These are phyloP conservation scores for Cyclargus thomasi DNA, from an alignment of 1,140 invertebrate species.

Conservation along the genomic window DNA sequence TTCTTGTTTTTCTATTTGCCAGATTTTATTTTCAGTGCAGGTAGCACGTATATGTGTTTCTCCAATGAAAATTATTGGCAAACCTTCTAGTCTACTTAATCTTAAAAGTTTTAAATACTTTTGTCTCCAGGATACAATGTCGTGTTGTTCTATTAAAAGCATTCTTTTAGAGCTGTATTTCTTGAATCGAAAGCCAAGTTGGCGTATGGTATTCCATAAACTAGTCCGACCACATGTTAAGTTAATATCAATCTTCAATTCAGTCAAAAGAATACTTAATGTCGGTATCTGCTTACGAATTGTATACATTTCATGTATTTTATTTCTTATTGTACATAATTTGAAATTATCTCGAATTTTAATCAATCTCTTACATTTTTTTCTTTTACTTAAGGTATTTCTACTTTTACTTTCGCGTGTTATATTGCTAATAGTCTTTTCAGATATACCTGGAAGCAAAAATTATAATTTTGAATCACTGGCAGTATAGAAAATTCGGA, in stretches of 20 bases:
- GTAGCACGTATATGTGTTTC: neutral
- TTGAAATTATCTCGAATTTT: constrained; percentile 1
- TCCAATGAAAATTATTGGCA: neutral
- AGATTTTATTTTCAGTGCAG: neutral
- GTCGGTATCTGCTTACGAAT: neutral
- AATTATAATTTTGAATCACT: neutral
- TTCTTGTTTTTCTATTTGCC: constrained; percentile 1
- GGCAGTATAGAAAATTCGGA: no score
- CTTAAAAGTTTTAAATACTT: neutral
- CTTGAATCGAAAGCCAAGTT: neutral
- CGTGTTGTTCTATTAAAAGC: neutral
- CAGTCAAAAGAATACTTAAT: neutral
- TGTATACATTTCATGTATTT: neutral
- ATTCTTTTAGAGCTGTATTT: neutral
- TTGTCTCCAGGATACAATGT: neutral
- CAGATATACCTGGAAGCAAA: neutral
- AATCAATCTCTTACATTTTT: neutral
- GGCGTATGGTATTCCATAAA: neutral
- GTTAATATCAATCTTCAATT: neutral
- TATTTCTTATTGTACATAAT: neutral
- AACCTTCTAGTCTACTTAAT: neutral
- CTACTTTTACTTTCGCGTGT: neutral
- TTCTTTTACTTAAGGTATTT: neutral
- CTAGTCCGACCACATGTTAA: neutral
- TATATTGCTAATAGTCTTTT: neutral